Evolutionary conservation across 2,113 vertebrate genomes (phyloP).

Genomic region (Lipotes vexillifer): DNA sequence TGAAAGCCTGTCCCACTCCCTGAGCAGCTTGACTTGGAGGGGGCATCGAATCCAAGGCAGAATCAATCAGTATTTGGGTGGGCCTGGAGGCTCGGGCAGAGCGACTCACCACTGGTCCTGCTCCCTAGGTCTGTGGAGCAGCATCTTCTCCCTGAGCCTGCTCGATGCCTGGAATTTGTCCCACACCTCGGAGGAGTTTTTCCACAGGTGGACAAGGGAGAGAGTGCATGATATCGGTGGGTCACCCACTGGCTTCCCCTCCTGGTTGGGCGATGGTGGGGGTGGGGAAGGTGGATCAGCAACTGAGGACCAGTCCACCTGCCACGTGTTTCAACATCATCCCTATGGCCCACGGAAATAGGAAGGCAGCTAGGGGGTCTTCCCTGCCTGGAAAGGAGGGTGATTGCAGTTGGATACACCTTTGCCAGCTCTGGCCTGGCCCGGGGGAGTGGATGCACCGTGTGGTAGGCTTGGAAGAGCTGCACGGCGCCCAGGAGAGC

Average conservation of each 20-base stretch:
- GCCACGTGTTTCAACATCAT: neutral
- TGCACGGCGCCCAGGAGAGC: neutral
- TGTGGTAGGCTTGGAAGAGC: neutral
- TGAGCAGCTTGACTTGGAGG: neutral
- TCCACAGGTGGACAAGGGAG: constrained; percentile 81
- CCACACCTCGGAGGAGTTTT: constrained; percentile 83
- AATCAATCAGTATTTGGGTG: neutral
- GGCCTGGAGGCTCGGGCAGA: neutral
- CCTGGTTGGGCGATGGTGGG: neutral
- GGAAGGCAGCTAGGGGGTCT: neutral
- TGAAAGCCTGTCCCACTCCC: neutral
- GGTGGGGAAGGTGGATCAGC: neutral
- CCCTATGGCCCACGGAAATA: neutral
- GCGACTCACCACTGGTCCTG: neutral
- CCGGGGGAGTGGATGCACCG: rapidly evolving
- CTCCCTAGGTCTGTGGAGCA: constrained; percentile 84
- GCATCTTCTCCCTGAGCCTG: constrained; percentile 84
- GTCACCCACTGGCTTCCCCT: neutral
- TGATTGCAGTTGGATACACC: neutral
- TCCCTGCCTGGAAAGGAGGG: neutral
- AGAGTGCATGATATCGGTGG: constrained; percentile 79
- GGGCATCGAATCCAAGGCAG: neutral
- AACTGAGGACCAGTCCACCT: neutral
- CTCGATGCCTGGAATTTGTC: constrained; percentile 83
- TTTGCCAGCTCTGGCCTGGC: neutral